These are phyloP conservation scores for Coecobrya sp. DNA, from an alignment of 2,888 invertebrate species.

Conservation along the genomic window DNA sequence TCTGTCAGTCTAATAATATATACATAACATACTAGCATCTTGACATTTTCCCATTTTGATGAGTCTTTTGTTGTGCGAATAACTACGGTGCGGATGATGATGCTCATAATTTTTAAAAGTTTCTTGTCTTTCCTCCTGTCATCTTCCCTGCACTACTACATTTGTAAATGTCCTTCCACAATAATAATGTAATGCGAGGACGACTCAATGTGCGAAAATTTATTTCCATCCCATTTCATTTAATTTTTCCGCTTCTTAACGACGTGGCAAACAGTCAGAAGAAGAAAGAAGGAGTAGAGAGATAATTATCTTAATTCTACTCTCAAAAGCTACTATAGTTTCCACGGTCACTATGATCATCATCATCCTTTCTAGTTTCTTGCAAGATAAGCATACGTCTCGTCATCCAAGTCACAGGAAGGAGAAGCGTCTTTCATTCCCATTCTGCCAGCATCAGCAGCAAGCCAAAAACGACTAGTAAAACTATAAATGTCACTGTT, in stretches of 20 bases:
- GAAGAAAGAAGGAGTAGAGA: constrained; percentile 17
- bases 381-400: constrained; percentile 5
- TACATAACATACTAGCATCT: neutral
- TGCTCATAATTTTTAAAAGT: too few species aligned
- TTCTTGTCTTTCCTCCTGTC: too few species aligned
- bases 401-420: neutral
- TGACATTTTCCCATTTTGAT: neutral
- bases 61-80: neutral
- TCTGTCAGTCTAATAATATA: too few species aligned
- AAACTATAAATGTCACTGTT: neutral
- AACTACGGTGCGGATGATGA: neutral
- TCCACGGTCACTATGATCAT: neutral
- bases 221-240: constrained; percentile 57
- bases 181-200: too few species aligned
- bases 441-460: neutral
- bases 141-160: too few species aligned
- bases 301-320: constrained; percentile 72
- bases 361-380: neutral
- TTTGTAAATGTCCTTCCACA: too few species aligned
- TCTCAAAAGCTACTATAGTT: too few species aligned
- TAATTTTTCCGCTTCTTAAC: neutral
- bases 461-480: neutral
- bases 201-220: constrained; percentile 21
- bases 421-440: too few species aligned
- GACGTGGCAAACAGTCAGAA: neutral